Evolutionary conservation across 2,113 vertebrate genomes (phyloP), one percentile per base, ranked within the genome.

Genomic region (Accipiter virgatus): DNA sequence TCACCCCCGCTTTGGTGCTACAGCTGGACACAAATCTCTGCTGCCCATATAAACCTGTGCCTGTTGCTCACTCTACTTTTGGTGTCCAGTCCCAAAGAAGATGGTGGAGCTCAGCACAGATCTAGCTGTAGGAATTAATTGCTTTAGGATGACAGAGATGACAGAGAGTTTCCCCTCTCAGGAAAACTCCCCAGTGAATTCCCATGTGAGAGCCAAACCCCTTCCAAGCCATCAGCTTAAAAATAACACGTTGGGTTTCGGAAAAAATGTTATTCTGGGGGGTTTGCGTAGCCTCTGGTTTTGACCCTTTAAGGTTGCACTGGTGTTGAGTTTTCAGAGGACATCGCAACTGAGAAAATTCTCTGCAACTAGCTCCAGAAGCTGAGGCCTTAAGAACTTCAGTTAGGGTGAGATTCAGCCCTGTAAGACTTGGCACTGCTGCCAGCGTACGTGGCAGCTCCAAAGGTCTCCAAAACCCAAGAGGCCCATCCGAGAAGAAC

Each of bases 151-250:
- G 93, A 93, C 88, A 93, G 65, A 90, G 68, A 91, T 34, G 61
- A 88, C 75, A 88, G 58, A 72, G 36, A 83, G 89, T 87, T 95
- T 81, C 31, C 73, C 65, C 82, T 87, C 74, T 68, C 0, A 1
- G 48, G 73, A 94, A 81, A 74, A 84, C 53, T 94, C 78, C 70
- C 81, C 40, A 87, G 77, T 77, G 93, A 90, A 91, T 94, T 89
- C 73, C 84, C 93, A 81, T 13, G 29, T 94, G 89, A 97, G 50
- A 92, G 56, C 45, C 74, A 95, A 95, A 86, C 22, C 81, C 71
- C 71, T 90, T 93, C 93, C 90, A 97, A 96, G 58, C 36, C 95
- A 92, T 84, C 78, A 88, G 70, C 67, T 92, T 93, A 96, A 97
- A 95, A 97, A 96, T 95, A 95, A 94, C 89, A 90, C 4, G 3